phyloP scores from a whole-genome alignment of 1,140 invertebrate species.

The Eriocheir sinensis region DNA sequence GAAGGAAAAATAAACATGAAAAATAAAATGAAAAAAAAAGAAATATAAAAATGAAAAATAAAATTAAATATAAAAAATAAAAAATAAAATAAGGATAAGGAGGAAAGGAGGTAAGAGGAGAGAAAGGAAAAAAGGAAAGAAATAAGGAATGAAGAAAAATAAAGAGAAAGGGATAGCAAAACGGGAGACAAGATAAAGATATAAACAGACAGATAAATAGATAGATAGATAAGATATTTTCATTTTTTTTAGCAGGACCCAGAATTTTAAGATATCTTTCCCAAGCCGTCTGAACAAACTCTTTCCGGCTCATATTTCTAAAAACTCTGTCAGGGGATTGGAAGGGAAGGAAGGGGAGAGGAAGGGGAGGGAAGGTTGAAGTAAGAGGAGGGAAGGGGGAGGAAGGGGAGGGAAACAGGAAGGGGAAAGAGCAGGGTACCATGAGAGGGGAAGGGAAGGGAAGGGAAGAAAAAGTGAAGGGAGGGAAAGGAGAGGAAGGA shows the following conservation, averaged over 20 bases:
- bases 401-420: not conserved
- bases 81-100: not conserved
- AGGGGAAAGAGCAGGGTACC: not conserved
- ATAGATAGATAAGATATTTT: not conserved
- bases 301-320: no score
- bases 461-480: not conserved
- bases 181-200: not conserved
- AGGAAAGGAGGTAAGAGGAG: not conserved
- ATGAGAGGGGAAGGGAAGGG: not conserved
- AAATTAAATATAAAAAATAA: not conserved
- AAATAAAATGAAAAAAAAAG: not conserved
- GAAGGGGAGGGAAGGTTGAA: not conserved
- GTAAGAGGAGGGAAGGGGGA: not conserved
- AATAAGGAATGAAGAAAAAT: not conserved
- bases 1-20: not conserved
- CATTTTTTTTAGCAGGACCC: no score
- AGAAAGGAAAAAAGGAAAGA: not conserved
- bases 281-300: no score
- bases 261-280: no score
- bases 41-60: not conserved
- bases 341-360: not conserved
- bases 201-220: not conserved
- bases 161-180: not conserved
- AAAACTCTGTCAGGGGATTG: no score
- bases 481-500: not conserved